A percentile compares a stretch with the other conserved stretches of the same genome.
Conservation (phyloP, 1,140 invertebrate species). For the Ceratosolen solmsi region DNA sequence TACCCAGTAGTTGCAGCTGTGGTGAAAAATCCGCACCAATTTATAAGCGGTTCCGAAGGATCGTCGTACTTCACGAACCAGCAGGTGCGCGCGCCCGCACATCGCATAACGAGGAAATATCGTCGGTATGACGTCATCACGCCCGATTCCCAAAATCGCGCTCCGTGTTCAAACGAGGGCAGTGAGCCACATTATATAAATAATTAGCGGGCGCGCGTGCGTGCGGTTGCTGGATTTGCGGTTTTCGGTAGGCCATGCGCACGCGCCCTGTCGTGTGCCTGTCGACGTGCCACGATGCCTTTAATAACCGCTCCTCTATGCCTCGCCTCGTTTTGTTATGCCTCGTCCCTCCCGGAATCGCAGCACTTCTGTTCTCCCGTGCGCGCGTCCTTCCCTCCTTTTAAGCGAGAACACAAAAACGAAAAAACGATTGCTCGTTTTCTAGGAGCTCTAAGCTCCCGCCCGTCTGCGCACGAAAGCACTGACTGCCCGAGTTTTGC, state of each 20-base stretch:
- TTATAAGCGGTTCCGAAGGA: background rate
- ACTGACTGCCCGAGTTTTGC: background rate
- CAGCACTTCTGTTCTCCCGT: background rate
- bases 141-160: conserved; percentile 51
- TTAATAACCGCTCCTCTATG: conserved; percentile 54
- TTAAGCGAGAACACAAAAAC: background rate
- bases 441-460: background rate
- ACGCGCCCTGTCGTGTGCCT: conserved; percentile 60
- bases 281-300: conserved; percentile 46
- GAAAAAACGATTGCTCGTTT: background rate
- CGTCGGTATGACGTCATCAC: background rate
- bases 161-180: conserved; percentile 57
- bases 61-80: background rate
- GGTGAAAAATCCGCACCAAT: too few species aligned
- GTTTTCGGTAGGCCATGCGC: conserved; percentile 56
- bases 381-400: background rate
- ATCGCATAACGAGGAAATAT: background rate
- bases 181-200: conserved; percentile 59
- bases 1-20: too few species aligned
- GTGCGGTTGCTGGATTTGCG: conserved; percentile 62
- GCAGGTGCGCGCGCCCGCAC: background rate
- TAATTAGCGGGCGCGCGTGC: conserved; percentile 62
- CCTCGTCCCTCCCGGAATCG: conserved; percentile 7
- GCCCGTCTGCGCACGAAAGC: background rate
- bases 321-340: conserved; percentile 35